Percentiles rank a stretch among this genome's conserved stretches.
These are phyloP conservation scores for Notoglanidium macrostoma DNA, from an alignment of 2,797 vertebrate genomes.

Conservation along the genomic window DNA sequence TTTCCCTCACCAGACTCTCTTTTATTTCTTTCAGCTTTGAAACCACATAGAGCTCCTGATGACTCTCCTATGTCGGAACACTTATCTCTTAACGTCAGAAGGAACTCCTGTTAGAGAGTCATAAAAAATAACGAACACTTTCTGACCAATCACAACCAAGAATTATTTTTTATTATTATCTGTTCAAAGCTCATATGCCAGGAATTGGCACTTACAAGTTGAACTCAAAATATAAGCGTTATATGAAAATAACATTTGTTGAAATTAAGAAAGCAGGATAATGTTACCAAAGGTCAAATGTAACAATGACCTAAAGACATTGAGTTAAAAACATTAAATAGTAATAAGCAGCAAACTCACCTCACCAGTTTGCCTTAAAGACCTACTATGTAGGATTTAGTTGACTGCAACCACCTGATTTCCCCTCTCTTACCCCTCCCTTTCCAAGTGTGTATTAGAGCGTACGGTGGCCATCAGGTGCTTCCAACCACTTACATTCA, in stretches of 20 bases:
- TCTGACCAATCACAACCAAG: not conserved
- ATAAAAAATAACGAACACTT: not conserved
- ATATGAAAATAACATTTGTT: not conserved
- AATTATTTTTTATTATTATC: not conserved
- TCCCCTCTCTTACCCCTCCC: too few species aligned
- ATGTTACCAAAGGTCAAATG: too few species aligned
- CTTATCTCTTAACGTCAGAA: not conserved
- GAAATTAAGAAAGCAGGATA: not conserved
- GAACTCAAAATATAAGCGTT: not conserved
- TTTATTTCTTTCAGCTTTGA: not conserved
- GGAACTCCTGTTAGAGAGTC: not conserved
- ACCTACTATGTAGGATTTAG: too few species aligned
- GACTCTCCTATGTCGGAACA: not conserved
- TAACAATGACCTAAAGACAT: too few species aligned
- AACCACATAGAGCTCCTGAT: not conserved
- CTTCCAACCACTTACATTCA: too few species aligned
- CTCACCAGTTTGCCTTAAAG: not conserved
- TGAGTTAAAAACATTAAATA: not conserved
- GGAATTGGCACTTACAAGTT: not conserved
- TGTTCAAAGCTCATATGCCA: not conserved
- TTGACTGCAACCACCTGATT: too few species aligned
- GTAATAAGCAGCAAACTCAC: not conserved
- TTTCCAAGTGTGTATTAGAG: too few species aligned
- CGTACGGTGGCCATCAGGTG: too few species aligned
- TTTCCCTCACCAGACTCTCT: not conserved